Conservation (phyloP, 2,113 vertebrate genomes). For the Microcebus griseorufus region DNA sequence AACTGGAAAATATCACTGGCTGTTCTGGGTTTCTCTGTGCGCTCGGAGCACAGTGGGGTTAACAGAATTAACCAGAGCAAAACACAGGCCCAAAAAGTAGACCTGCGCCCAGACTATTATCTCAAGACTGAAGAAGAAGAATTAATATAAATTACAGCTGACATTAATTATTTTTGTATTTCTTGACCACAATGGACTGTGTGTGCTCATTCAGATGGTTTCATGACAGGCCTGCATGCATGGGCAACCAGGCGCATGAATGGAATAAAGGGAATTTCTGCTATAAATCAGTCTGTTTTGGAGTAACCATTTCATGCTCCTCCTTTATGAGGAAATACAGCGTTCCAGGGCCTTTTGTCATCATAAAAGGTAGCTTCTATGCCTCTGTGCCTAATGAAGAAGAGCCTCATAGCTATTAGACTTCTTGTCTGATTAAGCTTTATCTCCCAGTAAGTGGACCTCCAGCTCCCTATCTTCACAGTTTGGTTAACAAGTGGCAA, state of each 20-base stretch:
- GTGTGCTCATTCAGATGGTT: background rate
- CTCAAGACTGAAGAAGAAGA: background rate
- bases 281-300: background rate
- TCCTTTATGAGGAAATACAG: background rate
- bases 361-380: background rate
- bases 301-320: background rate
- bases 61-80: background rate
- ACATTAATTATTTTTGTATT: slow-evolving; percentile 15
- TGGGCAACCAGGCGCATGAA: background rate
- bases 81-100: background rate
- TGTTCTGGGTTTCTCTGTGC: background rate
- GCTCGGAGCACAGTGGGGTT: background rate
- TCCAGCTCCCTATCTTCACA: background rate
- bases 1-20: background rate
- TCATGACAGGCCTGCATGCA: background rate
- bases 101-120: background rate
- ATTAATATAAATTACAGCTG: background rate
- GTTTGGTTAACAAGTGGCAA: background rate
- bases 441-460: background rate
- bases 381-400: background rate
- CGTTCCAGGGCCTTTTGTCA: background rate
- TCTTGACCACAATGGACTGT: background rate
- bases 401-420: background rate
- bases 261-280: background rate
- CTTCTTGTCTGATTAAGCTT: background rate